phyloP scores from a whole-genome alignment of 1,140 invertebrate genomes.

The Thaumatotibia leucotreta region DNA sequence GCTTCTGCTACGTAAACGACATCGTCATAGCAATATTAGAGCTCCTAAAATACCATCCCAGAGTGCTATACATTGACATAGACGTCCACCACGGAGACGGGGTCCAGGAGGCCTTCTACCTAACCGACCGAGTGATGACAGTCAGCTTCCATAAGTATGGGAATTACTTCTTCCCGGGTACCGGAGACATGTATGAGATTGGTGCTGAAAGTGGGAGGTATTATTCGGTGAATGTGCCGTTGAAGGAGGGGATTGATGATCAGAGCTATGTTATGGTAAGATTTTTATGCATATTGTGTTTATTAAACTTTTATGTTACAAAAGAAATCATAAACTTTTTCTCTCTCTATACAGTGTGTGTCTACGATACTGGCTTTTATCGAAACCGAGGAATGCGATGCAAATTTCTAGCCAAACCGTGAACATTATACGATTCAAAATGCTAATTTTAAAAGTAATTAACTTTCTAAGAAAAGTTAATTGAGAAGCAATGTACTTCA shows the following conservation, averaged over 20 bases:
- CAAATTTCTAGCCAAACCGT: no score
- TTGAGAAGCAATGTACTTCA: no score
- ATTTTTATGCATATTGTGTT: not conserved
- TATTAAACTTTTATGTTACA: no score
- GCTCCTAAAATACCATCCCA: constrained; percentile 94
- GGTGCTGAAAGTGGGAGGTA: constrained; percentile 95
- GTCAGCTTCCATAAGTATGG: constrained; percentile 99
- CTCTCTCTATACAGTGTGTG: no score
- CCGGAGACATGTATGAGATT: constrained; percentile 98
- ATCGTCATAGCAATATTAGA: constrained; percentile 99
- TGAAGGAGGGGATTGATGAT: constrained; percentile 98
- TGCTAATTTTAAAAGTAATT: no score
- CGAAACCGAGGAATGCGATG: no score
- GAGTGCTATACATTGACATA: constrained; percentile 99
- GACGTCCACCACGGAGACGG: constrained; percentile 99
- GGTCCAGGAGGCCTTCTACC: constrained; percentile 99
- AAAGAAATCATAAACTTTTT: no score
- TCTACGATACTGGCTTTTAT: no score
- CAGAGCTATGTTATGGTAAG: constrained; percentile 88
- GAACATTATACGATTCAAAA: no score
- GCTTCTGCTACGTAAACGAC: constrained; percentile 99
- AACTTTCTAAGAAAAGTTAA: no score
- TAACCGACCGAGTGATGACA: constrained; percentile 99
- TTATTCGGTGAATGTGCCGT: constrained; percentile 97
- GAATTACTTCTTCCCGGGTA: constrained; percentile 98